Base-by-base conservation (phyloP, 2,113 vertebrate species). In the Cottus gobio region DNA sequence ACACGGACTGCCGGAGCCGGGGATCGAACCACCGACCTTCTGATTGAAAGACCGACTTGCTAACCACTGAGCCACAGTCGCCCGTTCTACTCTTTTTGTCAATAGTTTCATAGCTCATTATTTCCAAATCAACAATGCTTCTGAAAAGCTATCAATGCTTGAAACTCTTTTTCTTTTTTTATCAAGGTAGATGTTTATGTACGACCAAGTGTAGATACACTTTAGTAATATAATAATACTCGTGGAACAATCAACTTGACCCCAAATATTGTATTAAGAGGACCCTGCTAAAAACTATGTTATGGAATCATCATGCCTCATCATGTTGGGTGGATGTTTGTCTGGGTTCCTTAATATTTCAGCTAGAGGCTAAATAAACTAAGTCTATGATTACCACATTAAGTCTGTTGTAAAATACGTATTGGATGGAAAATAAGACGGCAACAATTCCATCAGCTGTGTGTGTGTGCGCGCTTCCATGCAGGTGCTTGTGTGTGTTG, bases 321-420 rank as follows among this genome's bases (percentile, higher is more conserved):
- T 66, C 15, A 18, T 52, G 37, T 22, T 62, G 31, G 5, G n/a
- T n/a, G 58, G 36, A 46, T 58, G 46, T 75, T 62, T 7, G 26
- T 67, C 48, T 50, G 30, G 3, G 7, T 50, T 70, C 24, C 24
- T 66, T 42, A 62, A 46, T n/a, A 34, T 63, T 62, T 44, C 24
- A 52, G 36, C 31, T 28, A 79, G 31, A 5, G 4, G 60, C 26
- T 65, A 36, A 57, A 73, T 81, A 36, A 57, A 73, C 79, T 20
- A 24, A 44, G 5, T 22, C 39, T n/a, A 54, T 75, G 62, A 87
- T 71, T 61, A 46, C 56, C 61, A 57, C 39, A 58, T 77, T 70
- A 22, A 39, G 28, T n/a, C 2, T 26, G 2, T 42, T 54, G 46
- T 52, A 2, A 77, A 44, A 50, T 57, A 61, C 18, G 5, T 30